These are phyloP conservation scores for Oreochromis mossambicus DNA, from an alignment of 2,797 vertebrate species.

Conservation along the genomic window DNA sequence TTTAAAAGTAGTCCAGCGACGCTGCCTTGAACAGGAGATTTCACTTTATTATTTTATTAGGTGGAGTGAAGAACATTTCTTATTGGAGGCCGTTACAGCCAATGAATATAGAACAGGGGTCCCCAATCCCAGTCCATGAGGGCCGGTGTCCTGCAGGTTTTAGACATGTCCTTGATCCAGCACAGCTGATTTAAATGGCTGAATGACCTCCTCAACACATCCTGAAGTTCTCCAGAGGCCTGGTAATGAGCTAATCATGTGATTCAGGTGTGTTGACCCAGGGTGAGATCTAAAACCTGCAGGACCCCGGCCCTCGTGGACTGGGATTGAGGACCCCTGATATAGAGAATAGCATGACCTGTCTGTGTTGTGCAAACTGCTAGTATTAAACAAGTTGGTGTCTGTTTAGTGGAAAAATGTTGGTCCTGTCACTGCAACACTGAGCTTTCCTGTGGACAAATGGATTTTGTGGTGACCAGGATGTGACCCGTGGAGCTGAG, in stretches of 20 bases:
- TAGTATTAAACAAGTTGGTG: neutral
- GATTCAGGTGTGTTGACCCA: no score
- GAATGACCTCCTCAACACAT: no score
- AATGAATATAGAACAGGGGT: neutral
- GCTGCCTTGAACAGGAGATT: neutral
- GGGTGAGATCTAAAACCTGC: no score
- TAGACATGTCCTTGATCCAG: no score
- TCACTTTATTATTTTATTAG: fast-evolving
- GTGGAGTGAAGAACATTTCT: neutral
- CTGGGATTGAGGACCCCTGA: no score
- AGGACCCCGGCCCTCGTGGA: no score
- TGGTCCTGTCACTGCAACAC: neutral
- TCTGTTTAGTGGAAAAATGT: neutral
- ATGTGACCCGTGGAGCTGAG: neutral
- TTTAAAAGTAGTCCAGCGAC: neutral
- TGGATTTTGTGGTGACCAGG: neutral
- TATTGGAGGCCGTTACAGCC: neutral
- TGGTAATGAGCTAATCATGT: no score
- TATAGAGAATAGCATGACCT: neutral
- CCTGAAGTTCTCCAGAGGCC: no score
- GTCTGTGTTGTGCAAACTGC: neutral
- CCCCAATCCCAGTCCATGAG: no score
- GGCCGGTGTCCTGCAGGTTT: no score
- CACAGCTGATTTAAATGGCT: no score
- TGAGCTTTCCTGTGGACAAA: neutral